Evolutionary conservation across 2,888 invertebrate species (phyloP).

Genomic region (Eilema sororculum): DNA sequence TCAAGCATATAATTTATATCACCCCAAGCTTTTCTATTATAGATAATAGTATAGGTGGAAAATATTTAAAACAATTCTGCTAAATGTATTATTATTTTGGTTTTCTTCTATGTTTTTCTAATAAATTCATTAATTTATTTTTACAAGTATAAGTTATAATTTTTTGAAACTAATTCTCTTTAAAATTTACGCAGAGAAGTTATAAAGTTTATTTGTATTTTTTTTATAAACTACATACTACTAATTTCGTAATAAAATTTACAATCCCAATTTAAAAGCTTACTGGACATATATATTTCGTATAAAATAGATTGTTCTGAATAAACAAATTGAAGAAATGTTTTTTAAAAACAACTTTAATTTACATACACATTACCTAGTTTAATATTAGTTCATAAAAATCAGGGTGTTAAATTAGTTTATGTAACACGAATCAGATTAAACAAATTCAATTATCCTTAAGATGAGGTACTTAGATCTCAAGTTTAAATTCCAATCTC

Average conservation of each 20-base stretch:
- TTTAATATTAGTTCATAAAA: not conserved
- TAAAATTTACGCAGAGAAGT: no score
- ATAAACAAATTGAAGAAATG: not conserved
- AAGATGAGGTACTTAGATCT: not conserved
- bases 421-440: not conserved
- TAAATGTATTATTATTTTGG: not conserved
- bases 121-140: not conserved
- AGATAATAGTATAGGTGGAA: not conserved
- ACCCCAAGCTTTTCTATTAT: not conserved
- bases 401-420: not conserved
- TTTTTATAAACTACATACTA: no score
- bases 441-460: not conserved
- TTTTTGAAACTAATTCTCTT: not conserved
- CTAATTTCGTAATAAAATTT: no score
- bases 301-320: not conserved
- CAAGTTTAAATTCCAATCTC: conserved; percentile 14
- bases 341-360: not conserved
- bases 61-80: not conserved
- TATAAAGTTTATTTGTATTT: no score
- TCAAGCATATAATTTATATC: conserved; percentile 29
- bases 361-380: not conserved
- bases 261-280: not conserved
- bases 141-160: not conserved
- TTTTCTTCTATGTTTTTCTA: not conserved
- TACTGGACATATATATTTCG: no score